Evolutionary conservation across 1,140 invertebrate species (phyloP).

Genomic region (Archivesica marissinica): DNA sequence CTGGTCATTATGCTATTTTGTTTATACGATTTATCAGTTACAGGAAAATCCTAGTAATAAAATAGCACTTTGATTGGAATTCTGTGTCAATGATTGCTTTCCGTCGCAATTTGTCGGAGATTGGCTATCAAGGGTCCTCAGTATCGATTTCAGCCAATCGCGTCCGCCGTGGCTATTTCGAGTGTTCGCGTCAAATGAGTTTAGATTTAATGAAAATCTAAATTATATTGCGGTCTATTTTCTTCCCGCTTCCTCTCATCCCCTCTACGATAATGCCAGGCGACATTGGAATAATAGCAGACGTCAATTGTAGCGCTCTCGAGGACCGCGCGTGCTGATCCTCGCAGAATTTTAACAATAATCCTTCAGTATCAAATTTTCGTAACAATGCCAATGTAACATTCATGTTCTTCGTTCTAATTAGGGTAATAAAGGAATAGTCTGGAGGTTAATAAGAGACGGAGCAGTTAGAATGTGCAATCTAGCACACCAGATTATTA

Average conservation of each 20-base stretch:
- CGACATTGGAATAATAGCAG: conserved; percentile 56
- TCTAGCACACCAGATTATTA: neutral
- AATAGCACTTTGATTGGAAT: conserved; percentile 48
- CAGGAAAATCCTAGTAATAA: conserved; percentile 45
- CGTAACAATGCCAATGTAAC: conserved; percentile 30
- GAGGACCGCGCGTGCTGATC: conserved; percentile 27
- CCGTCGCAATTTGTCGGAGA: conserved; percentile 41
- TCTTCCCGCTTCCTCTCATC: conserved; percentile 27
- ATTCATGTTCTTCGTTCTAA: conserved; percentile 21
- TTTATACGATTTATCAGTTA: conserved; percentile 58
- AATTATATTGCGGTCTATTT: conserved; percentile 54
- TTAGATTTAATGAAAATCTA: conserved; percentile 53
- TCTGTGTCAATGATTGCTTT: conserved; percentile 43
- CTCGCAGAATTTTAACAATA: conserved; percentile 31
- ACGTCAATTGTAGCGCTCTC: conserved; percentile 41
- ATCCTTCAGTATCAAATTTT: conserved; percentile 45
- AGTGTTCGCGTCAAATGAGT: conserved; percentile 47
- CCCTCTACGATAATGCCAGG: conserved; percentile 26
- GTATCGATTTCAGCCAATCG: conserved; percentile 42
- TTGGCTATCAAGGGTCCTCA: conserved; percentile 32
- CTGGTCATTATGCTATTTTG: conserved; percentile 24
- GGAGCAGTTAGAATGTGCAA: neutral
- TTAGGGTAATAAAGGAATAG: conserved; percentile 30
- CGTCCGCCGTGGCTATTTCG: conserved; percentile 12
- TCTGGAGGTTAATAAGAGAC: neutral